These are phyloP conservation scores for Mesoligia furuncula DNA, from an alignment of 2,888 invertebrate genomes.

Conservation along the genomic window DNA sequence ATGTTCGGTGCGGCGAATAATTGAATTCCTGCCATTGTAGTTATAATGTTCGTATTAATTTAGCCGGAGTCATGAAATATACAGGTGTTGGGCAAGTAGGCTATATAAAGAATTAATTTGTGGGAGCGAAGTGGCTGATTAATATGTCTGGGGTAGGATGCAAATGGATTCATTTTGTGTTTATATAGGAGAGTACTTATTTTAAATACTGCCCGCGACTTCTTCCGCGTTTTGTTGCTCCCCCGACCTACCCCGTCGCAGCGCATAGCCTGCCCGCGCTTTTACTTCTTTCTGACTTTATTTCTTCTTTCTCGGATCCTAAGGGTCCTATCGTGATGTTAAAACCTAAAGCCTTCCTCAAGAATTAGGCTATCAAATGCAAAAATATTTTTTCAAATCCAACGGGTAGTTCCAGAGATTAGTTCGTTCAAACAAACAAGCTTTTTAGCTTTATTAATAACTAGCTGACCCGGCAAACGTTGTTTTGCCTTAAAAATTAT, in stretches of 20 bases:
- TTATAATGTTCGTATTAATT: conserved; percentile 67
- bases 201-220: not conserved
- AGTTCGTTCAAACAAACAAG: not conserved
- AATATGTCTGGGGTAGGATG: conserved; percentile 44
- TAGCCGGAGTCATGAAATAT: conserved; percentile 55
- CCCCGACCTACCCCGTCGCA: not conserved
- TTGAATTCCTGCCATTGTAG: conserved; percentile 68
- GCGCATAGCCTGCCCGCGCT: not conserved
- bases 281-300: not conserved
- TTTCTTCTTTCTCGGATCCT: not conserved
- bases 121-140: conserved; percentile 39
- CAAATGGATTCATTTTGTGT: conserved; percentile 46
- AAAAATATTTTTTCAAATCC: not conserved
- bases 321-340: not conserved
- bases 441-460: no score
- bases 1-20: conserved; percentile 58
- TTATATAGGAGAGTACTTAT: not conserved
- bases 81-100: conserved; percentile 48
- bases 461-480: no score
- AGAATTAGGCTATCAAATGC: not conserved
- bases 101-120: conserved; percentile 47
- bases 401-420: not conserved
- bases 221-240: not conserved
- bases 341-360: not conserved
- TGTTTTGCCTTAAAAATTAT: no score